Conservation (phyloP, 2,888 invertebrate species). For the Patella caerulea region DNA sequence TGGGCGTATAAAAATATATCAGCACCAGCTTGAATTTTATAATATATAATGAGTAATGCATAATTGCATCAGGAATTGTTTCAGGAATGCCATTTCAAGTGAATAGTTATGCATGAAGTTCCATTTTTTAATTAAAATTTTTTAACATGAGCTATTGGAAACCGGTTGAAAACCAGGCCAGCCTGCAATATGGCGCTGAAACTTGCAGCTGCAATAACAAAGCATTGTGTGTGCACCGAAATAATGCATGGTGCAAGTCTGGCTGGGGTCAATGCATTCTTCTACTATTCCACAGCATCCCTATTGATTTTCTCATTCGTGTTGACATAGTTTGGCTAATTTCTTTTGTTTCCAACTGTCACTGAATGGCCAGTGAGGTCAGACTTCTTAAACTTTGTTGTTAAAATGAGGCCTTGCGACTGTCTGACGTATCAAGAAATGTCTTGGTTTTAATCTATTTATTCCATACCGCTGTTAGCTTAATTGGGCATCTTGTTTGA, state of each 20-base stretch:
- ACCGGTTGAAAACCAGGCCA: background rate
- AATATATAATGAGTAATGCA: too few species aligned
- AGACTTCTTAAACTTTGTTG: constrained; percentile 1
- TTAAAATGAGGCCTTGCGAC: background rate
- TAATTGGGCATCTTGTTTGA: constrained; percentile 9
- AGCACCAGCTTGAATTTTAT: too few species aligned
- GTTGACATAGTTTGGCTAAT: constrained; percentile 13
- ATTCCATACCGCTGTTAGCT: constrained; percentile 7
- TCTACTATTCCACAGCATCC: background rate
- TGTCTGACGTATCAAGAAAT: background rate
- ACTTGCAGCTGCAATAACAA: constrained; percentile 10
- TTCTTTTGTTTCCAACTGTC: constrained; percentile 13
- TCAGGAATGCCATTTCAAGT: too few species aligned
- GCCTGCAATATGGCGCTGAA: background rate
- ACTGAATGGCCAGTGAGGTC: background rate
- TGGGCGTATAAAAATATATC: too few species aligned
- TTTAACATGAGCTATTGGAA: background rate
- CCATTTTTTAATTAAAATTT: constrained; percentile 5
- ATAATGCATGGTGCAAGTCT: background rate
- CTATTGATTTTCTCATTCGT: background rate
- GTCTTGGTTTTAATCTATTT: background rate
- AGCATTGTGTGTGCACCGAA: background rate
- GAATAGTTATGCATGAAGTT: too few species aligned
- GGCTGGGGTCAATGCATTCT: constrained; percentile 9
- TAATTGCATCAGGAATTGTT: too few species aligned